Evolutionary conservation across 2,797 vertebrate species (phyloP), one percentile per base, ranked within the genome.

Genomic region (Sternotherus odoratus): DNA sequence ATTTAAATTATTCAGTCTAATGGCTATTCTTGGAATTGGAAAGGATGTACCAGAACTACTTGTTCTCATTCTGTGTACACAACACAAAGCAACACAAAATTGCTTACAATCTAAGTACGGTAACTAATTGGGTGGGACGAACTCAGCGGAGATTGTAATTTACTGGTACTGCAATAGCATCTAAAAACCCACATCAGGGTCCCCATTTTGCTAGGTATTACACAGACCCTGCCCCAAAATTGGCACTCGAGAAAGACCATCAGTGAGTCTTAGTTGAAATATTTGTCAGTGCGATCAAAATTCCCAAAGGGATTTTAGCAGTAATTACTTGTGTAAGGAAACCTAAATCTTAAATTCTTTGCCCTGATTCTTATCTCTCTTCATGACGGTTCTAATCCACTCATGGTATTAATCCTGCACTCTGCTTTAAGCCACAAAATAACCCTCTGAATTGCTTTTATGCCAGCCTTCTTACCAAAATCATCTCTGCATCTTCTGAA

Each of bases 101-200:
- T 1, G 1, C 1, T 24, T 12, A 2, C 6, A 30, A 36, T 13
- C 75, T 2, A 3, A 39, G 2, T n/a, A n/a, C n/a, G n/a, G n/a
- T 7, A 7, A 0, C 46, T 3, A 3, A 10, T 0, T 1, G 2
- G 1, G 43, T 2, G 0, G 6, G 46, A 46, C 19, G 23, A 23
- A 39, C 63, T 43, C 50, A 33, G 2, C 11, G 5, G 50, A 54
- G 19, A 16, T 17, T 56, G 30, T 50, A 72, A 19, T 48, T 56
- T 4, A 1, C n/a, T 43, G 33, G 8, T 0, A 21, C 9, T 6
- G 33, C 1, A n/a, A 56, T 2, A 30, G 17, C 9, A 1, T 54
- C 19, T 6, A 2, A 10, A n/a, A n/a, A 69, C n/a, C 17, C 36
- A 39, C 9, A 43, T 72, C 66, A 72, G 36, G 72, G 26, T 30